Conservation (phyloP, 1,140 invertebrate genomes). For the Teleogryllus occipitalis region DNA sequence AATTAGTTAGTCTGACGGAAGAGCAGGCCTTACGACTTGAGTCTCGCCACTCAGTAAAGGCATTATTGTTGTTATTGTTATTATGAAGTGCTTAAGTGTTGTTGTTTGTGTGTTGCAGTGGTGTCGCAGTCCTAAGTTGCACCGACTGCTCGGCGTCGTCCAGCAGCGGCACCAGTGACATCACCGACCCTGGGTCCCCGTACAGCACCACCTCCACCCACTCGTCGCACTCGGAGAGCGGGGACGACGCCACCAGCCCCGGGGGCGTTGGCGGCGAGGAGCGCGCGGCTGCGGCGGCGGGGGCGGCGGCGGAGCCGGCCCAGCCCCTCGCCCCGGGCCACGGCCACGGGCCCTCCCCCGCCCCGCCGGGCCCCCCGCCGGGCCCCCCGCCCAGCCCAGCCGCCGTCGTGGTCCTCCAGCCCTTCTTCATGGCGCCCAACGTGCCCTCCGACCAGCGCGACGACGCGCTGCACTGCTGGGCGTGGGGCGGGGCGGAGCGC, state of each 20-base stretch:
- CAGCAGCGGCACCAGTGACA: slow-evolving; percentile 57
- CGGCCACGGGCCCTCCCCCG: not conserved
- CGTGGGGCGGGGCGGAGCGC: not conserved
- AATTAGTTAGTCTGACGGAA: no score
- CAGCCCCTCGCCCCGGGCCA: not conserved
- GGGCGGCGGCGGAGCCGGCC: not conserved
- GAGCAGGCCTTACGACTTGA: no score
- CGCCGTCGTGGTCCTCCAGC: not conserved
- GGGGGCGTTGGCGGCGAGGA: not conserved
- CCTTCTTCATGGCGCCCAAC: not conserved
- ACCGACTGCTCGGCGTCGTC: slow-evolving; percentile 27
- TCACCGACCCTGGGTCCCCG: slow-evolving; percentile 72
- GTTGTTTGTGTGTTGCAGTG: slow-evolving; percentile 45
- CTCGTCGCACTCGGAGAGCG: slow-evolving; percentile 25
- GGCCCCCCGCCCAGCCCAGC: not conserved
- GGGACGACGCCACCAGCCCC: slow-evolving; percentile 31
- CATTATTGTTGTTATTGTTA: no score
- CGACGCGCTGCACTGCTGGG: slow-evolving; percentile 8
- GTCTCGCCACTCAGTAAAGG: no score
- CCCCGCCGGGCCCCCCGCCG: not conserved
- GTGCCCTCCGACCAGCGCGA: slow-evolving; percentile 16
- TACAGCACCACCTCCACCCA: slow-evolving; percentile 47
- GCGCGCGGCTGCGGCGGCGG: not conserved
- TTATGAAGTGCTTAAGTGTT: slow-evolving; percentile 11
- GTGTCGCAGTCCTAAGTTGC: slow-evolving; percentile 57